phyloP scores from a whole-genome alignment of 2,888 invertebrate species.

The Drosophila villosipedis region DNA sequence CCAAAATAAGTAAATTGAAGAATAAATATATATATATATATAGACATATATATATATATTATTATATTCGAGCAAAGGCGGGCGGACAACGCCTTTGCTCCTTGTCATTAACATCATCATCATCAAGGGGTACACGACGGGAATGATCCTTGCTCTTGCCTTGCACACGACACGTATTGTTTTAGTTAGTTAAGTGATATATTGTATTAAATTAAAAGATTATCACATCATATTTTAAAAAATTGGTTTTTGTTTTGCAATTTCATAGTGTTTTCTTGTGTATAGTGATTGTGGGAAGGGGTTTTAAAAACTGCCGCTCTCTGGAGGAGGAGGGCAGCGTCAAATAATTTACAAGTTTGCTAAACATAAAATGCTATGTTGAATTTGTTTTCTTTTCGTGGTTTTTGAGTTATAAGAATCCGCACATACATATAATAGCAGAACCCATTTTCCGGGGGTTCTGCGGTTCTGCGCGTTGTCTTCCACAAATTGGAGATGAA shows the following conservation, averaged over 20 bases:
- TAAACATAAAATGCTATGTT: conserved; percentile 76
- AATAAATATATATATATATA: conserved; percentile 17
- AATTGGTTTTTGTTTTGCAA: conserved; percentile 43
- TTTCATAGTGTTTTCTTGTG: conserved; percentile 56
- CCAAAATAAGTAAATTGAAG: conserved; percentile 55
- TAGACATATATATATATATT: conserved; percentile 9
- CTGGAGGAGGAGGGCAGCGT: conserved; percentile 42
- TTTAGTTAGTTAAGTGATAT: conserved; percentile 60
- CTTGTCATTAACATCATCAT: conserved; percentile 47
- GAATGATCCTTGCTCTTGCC: conserved; percentile 67
- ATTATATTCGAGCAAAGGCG: conserved; percentile 53
- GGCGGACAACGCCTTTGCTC: conserved; percentile 41
- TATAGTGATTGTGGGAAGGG: conserved; percentile 14
- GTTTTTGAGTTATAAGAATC: conserved; percentile 36
- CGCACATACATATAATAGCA: conserved; percentile 22
- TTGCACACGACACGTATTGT: conserved; percentile 58
- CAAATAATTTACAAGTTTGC: conserved; percentile 70
- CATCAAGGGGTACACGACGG: conserved; percentile 58
- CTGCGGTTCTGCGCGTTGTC: conserved; percentile 24
- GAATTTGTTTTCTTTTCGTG: conserved; percentile 24
- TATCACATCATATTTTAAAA: conserved; percentile 75
- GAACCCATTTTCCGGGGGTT: conserved; percentile 22
- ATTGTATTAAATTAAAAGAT: conserved; percentile 75
- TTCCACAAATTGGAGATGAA: conserved; percentile 40
- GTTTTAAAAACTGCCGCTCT: conserved; percentile 29